Evolutionary conservation across 2,113 vertebrate genomes (phyloP), one percentile per base, ranked within the genome.

Genomic region (Pelecanoides urinatrix): DNA sequence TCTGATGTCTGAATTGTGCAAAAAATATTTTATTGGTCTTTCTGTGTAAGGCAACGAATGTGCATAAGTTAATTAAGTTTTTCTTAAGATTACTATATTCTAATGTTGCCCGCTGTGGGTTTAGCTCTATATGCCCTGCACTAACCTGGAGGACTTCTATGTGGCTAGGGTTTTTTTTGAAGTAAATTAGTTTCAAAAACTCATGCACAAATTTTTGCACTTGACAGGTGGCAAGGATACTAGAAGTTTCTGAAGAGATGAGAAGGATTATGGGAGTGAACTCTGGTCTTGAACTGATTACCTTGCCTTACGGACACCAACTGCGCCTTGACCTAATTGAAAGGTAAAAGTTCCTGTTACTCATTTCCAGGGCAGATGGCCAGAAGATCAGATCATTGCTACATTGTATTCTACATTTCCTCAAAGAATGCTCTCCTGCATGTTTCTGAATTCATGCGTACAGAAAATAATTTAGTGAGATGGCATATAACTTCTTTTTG

Each of bases 251-350:
- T 5, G 97, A 99, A 30, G 98, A 99, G 95, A 96, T 98, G 90
- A 99, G 94, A 97, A 97, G 96, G 96, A 98, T 95, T 92, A 99
- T 99, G 99, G 99, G 99, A 42, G 99, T 99, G 96, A 98, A 96
- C 91, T 99, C 99, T 1, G 99, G 99, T 36, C 98, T 99, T 94
- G 99, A 99, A 95, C 97, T 99, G 91, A 98, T 99, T 85, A 99
- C 99, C 19, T 95, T 99, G 96, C 99, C 99, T 4, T 99, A 99
- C 0, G 99, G 99, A 59, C 98, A 97, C 73, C 99, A 99, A 94
- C 98, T 99, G 95, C 98, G 99, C 83, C 98, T 99, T 85, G 99
- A 99, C 97, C 98, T 99, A 62, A 99, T 99, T 79, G 99, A 99
- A 97, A 99, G 99, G 99, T 99, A 98, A 98, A 92, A 50, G 13